phyloP scores from a whole-genome alignment of 2,888 invertebrate species.

The Drosophila aldrichi region DNA sequence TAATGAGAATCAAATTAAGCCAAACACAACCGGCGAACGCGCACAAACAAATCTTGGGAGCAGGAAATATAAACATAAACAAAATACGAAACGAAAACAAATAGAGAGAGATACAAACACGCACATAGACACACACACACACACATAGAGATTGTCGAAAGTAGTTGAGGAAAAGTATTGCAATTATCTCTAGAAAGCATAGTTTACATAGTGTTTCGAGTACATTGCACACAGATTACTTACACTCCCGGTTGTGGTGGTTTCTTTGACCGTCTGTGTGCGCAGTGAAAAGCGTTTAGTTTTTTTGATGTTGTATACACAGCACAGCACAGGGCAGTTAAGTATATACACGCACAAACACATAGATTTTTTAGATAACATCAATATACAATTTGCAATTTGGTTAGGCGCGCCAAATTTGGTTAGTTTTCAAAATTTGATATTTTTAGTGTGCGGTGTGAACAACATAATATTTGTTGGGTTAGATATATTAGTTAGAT shows the following conservation, averaged over 20 bases:
- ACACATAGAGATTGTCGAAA: constrained; percentile 2
- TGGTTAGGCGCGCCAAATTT: constrained; percentile 65
- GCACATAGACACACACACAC: not conserved
- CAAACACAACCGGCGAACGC: constrained; percentile 51
- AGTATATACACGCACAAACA: constrained; percentile 50
- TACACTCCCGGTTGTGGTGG: constrained; percentile 90
- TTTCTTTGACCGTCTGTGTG: constrained; percentile 90
- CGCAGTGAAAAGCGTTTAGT: constrained; percentile 67
- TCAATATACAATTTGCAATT: constrained; percentile 60
- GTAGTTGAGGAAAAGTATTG: constrained; percentile 8
- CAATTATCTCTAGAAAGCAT: constrained; percentile 43
- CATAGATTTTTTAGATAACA: constrained; percentile 30
- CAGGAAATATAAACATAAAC: constrained; percentile 15
- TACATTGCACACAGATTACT: constrained; percentile 82
- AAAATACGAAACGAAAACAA: constrained; percentile 15
- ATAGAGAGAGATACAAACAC: not conserved
- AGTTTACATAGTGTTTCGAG: constrained; percentile 34
- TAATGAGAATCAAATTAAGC: constrained; percentile 34
- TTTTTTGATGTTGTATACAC: constrained; percentile 31
- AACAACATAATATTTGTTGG: constrained; percentile 61
- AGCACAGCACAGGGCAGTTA: constrained; percentile 62
- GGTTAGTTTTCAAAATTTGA: constrained; percentile 26
- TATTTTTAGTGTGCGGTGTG: constrained; percentile 68
- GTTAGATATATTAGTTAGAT: constrained; percentile 57
- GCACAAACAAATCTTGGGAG: constrained; percentile 50